A percentile compares a stretch with the other conserved stretches of the same genome.
These are phyloP conservation scores for Pangasianodon hypophthalmus DNA, from an alignment of 2,113 vertebrate species.

Conservation along the genomic window DNA sequence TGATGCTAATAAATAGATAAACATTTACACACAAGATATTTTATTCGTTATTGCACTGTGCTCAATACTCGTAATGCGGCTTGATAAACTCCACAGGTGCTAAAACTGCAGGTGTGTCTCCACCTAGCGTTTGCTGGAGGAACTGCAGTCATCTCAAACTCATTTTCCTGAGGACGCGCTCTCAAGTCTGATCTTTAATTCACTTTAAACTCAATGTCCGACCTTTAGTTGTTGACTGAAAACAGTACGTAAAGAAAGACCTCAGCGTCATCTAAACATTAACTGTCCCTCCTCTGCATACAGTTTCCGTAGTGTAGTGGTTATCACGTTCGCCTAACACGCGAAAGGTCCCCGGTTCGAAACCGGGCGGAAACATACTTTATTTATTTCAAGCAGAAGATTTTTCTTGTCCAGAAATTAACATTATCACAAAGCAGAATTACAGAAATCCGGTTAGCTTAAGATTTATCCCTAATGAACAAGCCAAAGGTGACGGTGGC, in stretches of 20 bases:
- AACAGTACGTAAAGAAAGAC: too few relatives aligned
- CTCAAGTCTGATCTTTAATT: background rate
- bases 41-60: too few relatives aligned
- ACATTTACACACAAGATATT: background rate
- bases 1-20: background rate
- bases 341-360: constrained; percentile 73
- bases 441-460: too few relatives aligned
- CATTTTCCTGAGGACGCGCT: background rate
- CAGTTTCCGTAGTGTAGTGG: constrained; percentile 51
- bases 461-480: too few relatives aligned
- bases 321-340: constrained; percentile 49
- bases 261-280: too few relatives aligned
- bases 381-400: too few relatives aligned
- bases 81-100: background rate
- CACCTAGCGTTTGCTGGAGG: background rate
- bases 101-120: background rate
- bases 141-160: background rate
- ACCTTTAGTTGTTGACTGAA: too few relatives aligned
- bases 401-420: too few relatives aligned
- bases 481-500: too few relatives aligned
- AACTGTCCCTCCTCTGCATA: rapidly evolving
- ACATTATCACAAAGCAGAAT: too few relatives aligned
- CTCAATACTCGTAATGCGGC: too few relatives aligned
- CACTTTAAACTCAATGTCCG: background rate
- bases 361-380: constrained; percentile 69